Evolutionary conservation across 2,888 invertebrate genomes (phyloP).

Genomic region (Ecdyonurus torrentis): DNA sequence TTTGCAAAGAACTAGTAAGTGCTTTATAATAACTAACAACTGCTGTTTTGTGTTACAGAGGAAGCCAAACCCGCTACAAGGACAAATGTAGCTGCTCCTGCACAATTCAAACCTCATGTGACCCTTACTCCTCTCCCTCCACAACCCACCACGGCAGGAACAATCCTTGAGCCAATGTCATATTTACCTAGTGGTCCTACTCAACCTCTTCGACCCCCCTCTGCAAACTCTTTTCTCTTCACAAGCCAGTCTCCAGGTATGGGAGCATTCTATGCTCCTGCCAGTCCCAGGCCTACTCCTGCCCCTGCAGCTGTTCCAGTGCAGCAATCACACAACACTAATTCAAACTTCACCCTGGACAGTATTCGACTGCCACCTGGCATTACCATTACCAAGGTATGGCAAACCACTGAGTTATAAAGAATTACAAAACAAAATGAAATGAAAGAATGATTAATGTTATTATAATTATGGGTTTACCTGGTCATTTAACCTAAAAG

Average conservation of each 20-base stretch:
- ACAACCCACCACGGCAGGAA: background rate
- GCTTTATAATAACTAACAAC: too few species aligned
- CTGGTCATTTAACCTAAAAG: background rate
- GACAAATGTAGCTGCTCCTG: constrained; percentile 12
- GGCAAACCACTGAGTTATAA: background rate
- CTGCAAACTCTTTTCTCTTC: background rate
- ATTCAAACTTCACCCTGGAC: constrained; percentile 25
- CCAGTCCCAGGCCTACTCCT: background rate
- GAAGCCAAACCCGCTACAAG: constrained; percentile 8
- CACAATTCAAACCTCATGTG: constrained; percentile 14
- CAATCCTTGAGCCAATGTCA: background rate
- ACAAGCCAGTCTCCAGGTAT: background rate
- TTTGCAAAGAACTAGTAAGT: too few species aligned
- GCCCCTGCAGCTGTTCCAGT: background rate
- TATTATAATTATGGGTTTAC: background rate
- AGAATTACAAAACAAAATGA: background rate
- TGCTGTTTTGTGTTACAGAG: constrained; percentile 6
- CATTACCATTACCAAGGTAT: constrained; percentile 56
- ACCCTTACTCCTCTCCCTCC: background rate
- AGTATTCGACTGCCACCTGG: constrained; percentile 55
- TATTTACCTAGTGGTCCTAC: background rate
- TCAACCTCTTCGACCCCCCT: background rate
- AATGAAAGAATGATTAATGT: background rate
- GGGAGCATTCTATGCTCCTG: background rate
- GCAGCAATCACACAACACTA: background rate